Evolutionary conservation across 2,888 invertebrate species (phyloP), one percentile per base, ranked within the genome.

Genomic region (Parasteatoda lunata): DNA sequence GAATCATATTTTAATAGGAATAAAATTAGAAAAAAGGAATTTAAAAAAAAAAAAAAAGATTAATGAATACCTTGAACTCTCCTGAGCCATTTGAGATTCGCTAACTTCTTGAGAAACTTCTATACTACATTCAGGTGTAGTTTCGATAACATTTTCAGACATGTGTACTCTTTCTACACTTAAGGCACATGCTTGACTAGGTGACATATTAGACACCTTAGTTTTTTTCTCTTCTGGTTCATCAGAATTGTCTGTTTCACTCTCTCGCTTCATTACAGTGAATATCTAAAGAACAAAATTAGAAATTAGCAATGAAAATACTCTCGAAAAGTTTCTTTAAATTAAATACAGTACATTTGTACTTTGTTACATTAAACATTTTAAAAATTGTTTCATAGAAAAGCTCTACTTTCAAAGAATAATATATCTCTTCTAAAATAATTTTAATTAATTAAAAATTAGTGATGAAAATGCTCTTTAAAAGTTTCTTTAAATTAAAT

Each of bases 101-200:
- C 77, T 77, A 47, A 73, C 69, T 13, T 72, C 48, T 68, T 81
- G 66, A 15, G 77, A n/a, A 11, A 86, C 51, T 77, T 86, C 86
- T 77, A 80, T 45, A 45, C 59, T 52, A 75, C 81, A 75, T n/a
- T 84, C 84, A 7, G 73, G 45, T 9, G 71, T 77, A 15, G 73
- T 30, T 48, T 82, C 86, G 15, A 86, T 47, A 3, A 71, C 65
- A 72, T 65, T 49, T 45, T 51, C 65, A 8, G 49, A 47, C 9
- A 72, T 54, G 4, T 86, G 70, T 9, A 86, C 30, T 51, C 9
- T 73, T 30, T 80, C 80, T 3, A 80, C 9, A 15, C 4, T 72
- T 30, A 82, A 30, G 9, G 65, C 64, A 48, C n/a, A 65, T 4
- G 69, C 30, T 66, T 65, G 59, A 48, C 13, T 49, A 78, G 77